Conservation (phyloP, 2,113 vertebrate species). For the Embiotoca jacksoni region DNA sequence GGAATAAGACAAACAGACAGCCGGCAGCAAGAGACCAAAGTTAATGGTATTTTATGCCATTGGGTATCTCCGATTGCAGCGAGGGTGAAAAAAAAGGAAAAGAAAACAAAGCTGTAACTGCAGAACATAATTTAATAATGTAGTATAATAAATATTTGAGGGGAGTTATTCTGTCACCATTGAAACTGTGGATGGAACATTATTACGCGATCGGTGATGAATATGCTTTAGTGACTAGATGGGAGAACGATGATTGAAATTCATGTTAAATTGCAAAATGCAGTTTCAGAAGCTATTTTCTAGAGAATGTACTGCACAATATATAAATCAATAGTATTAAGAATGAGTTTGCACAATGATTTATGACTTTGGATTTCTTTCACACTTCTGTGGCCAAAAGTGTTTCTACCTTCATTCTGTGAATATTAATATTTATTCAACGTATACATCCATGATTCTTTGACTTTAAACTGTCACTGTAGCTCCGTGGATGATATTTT, state of each 20-base stretch:
- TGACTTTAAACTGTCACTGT: background rate
- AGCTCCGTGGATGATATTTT: background rate
- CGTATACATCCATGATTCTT: background rate
- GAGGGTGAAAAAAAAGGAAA: conserved; percentile 43
- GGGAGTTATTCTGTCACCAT: conserved; percentile 66
- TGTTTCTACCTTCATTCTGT: background rate
- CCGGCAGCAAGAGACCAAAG: conserved; percentile 51
- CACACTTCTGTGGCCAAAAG: conserved; percentile 19
- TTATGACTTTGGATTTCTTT: conserved; percentile 34
- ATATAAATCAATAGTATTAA: conserved; percentile 48
- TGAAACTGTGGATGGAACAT: conserved; percentile 61
- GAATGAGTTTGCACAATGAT: conserved; percentile 33
- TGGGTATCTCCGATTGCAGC: conserved; percentile 61
- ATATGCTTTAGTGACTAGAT: conserved; percentile 51
- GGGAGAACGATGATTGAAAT: conserved; percentile 54
- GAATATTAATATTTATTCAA: conserved; percentile 8
- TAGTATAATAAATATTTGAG: conserved; percentile 72
- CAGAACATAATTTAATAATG: conserved; percentile 72
- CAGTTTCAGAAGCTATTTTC: conserved; percentile 54
- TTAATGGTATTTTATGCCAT: conserved; percentile 71
- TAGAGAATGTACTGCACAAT: conserved; percentile 34
- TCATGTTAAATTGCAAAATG: conserved; percentile 55
- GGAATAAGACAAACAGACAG: conserved; percentile 58
- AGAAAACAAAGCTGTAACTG: conserved; percentile 67
- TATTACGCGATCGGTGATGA: conserved; percentile 59